Evolutionary conservation across 2,113 vertebrate genomes (phyloP).

Genomic region (Ictidomys tridecemlineatus): DNA sequence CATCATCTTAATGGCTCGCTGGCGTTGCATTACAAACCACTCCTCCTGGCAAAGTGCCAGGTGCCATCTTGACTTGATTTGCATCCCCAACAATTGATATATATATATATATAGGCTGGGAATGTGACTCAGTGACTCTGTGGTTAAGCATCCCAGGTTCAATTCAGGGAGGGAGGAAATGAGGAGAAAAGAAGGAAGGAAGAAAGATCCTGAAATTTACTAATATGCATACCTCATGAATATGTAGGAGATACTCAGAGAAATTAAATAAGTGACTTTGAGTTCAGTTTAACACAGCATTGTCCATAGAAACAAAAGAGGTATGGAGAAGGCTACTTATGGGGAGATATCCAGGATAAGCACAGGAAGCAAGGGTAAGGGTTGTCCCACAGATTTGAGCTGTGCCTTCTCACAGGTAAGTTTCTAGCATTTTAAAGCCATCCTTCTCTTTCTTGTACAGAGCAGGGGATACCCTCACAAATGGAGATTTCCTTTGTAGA

Average conservation of each 20-base stretch:
- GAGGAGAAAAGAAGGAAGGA: too few species aligned
- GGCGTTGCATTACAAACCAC: too few species aligned
- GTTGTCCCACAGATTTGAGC: neutral
- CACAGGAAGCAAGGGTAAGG: neutral
- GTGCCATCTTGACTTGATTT: too few species aligned
- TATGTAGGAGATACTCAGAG: neutral
- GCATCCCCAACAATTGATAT: too few species aligned
- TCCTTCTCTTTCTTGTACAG: neutral
- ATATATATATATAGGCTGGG: too few species aligned
- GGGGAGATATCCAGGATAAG: neutral
- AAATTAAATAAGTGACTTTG: neutral
- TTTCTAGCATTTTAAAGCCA: neutral
- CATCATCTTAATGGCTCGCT: too few species aligned
- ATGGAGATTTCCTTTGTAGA: neutral
- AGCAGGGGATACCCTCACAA: neutral
- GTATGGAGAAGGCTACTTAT: rapidly evolving
- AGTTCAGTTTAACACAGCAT: neutral
- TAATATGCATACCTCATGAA: neutral
- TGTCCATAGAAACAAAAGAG: neutral
- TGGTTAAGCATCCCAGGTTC: too few species aligned
- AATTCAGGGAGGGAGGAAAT: too few species aligned
- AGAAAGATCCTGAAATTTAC: neutral
- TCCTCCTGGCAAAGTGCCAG: too few species aligned
- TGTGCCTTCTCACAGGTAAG: neutral
- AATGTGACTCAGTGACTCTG: too few species aligned